Base-by-base conservation (phyloP, 1,140 invertebrate genomes). In the Drosophila prosaltans region DNA sequence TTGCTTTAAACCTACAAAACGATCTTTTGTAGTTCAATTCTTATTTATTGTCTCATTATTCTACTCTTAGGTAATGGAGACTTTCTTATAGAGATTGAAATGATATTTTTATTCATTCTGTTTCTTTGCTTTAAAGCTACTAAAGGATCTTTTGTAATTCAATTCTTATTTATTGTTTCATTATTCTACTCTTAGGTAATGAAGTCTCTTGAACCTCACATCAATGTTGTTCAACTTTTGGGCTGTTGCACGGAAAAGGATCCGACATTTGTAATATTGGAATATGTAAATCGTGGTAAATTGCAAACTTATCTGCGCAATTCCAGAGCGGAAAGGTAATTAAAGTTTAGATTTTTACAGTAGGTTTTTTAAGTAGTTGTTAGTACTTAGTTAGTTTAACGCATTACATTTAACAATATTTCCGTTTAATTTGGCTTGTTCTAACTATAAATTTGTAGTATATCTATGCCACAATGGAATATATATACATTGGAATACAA, bases 221-320 rank as follows among this genome's bases (percentile, higher is more conserved):
- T 96, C 1, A 98, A 98, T 91, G 97, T 99, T 0, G 97, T 98
- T 0, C 93, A 96, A 21, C 93, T 99, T 2, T 92, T 98, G 26
- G 98, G 96, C 4, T 98, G 97, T 85, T 99, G 97, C 90, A 98
- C 97, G 1, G 97, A 98, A 71, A 97, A 96, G 93, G 98, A 99
- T 91, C 98, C 98, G 1, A 95, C 98, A 40, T 96, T 98, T 79
- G 95, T 99, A 0, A 97, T 99, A 70, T 96, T 99, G 94, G 98
- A 99, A 91, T 99, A 97, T 90, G 96, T 98, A 0, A 95, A 95
- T 72, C 94, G 96, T 36, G 98, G 98, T 7, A 99, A 98, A 93
- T 93, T 99, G 5, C 98, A 99, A 91, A 96, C 96, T 65, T 99
- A 97, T 92, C 93, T 99, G 9, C 92, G 97, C 8, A 95, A 95